Percentiles rank a stretch among this genome's conserved stretches.
Conservation (phyloP, 1,140 invertebrate species). For the Gonatopus flavifemur region DNA sequence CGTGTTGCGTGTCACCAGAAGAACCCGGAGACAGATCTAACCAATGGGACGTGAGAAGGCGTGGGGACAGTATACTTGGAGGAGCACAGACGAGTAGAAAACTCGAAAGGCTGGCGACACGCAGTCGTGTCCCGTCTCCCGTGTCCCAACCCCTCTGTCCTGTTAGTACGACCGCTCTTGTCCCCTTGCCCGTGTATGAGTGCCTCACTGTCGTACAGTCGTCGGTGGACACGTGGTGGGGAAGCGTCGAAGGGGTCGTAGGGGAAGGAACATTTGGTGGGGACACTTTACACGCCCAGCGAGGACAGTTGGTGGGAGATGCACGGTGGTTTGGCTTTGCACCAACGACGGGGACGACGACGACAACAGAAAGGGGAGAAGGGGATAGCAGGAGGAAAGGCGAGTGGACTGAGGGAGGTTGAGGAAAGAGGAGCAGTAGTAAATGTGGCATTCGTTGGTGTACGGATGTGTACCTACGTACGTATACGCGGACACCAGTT, state of each 20-base stretch:
- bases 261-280: constrained; percentile 27
- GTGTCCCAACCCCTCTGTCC: constrained; percentile 7
- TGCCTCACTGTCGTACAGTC: constrained; percentile 27
- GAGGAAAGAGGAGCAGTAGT: too few relatives aligned
- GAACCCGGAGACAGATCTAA: constrained; percentile 44
- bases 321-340: too few relatives aligned
- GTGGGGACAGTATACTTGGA: constrained; percentile 41
- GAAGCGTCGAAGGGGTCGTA: constrained; percentile 28
- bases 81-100: constrained; percentile 36
- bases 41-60: constrained; percentile 54
- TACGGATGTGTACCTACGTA: constrained; percentile 3
- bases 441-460: constrained; percentile 35
- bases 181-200: constrained; percentile 8
- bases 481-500: constrained; percentile 5
- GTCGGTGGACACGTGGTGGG: constrained; percentile 16
- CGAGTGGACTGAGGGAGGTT: too few relatives aligned
- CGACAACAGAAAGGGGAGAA: constrained; percentile 6
- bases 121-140: constrained; percentile 14
- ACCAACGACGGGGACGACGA: constrained; percentile 15
- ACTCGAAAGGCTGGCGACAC: constrained; percentile 23
- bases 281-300: constrained; percentile 41
- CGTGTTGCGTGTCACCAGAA: constrained; percentile 54
- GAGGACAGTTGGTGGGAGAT: constrained; percentile 7
- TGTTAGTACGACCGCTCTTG: constrained; percentile 3
- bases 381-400: too few relatives aligned